Base-by-base conservation (phyloP, 2,797 vertebrate genomes). In the Enteromius unitaeniatus region DNA sequence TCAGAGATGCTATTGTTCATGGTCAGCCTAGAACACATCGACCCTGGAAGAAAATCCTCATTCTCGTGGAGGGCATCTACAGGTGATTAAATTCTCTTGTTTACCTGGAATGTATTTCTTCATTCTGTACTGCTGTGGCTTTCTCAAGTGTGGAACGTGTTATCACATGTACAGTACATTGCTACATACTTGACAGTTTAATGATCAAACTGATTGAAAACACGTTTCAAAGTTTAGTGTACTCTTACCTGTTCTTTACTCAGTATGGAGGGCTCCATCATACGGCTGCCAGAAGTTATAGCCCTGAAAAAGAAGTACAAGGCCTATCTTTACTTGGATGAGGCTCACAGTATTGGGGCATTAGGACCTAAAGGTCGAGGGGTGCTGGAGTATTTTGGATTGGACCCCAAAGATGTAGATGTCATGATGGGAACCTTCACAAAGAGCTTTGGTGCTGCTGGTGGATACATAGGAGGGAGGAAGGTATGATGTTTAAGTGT, bases 191-290 rank as follows among this genome's bases (percentile, higher is more conserved):
- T 73, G 28, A 64, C 13, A 13, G 58, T 64, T 73, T 17, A 74
- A 64, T 8, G 2, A 73, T 21, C 3, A 6, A 70, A 47, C 26
- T 2, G 62, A 47, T 34, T 62, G 7, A 34, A 34, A 34, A 11
- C 68, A 81, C 26, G 10, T 42, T 58, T 14, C 53, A 62, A 17
- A 40, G 37, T 65, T 40, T n/a, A 60, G 47, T 31, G 10, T 26
- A 31, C 45, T 53, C 9, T 42, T 15, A 53, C 23, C 42, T 47
- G 34, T 81, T 45, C 9, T 78, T 51, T 79, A 70, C 72, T 75
- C 92, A 99, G 97, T 90, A 99, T 99, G 97, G 97, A 99, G 93
- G 98, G 97, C 77, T 97, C 97, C 85, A 94, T 98, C 0, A 95
- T 97, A 74, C 95, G 92, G 40, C 94, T 99, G 87, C 96, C 98